Base-by-base conservation (phyloP, 2,888 invertebrate genomes). In the Toxonevra muliebris region DNA sequence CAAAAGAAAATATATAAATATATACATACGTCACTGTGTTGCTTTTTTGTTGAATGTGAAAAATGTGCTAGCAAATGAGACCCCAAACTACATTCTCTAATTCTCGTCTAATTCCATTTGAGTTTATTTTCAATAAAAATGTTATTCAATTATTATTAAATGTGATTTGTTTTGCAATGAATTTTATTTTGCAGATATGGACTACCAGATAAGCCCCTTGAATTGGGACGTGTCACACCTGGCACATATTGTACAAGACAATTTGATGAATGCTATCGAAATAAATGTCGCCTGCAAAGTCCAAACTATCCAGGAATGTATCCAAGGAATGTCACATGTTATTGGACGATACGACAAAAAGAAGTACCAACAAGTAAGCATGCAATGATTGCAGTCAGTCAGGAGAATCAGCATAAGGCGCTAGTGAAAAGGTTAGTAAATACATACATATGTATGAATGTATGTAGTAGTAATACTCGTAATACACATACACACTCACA, bases 291-390 rank as follows among this genome's bases (percentile, higher is more conserved):
- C 62, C 87, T 95, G 73, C 95, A 95, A 86, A 94, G 93, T 74
- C 95, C 96, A 62, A 95, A 95, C 86, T 96, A 94, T 83, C 95
- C 95, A 12, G 95, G 95, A 68, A 93, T 95, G 89, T 85, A 85
- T 80, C 84, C 84, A 71, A 87, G 96, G 73, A 96, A 96, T 86
- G 95, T 96, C 30, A 94, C 95, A 69, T 97, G 97, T 85, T 92
- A 94, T 84, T 94, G 95, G 89, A 93, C 93, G 72, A 87, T 95
- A 73, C 89, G 94, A 50, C 94, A 95, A 85, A 92, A 93, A 83
- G 91, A 91, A 80, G 92, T 94, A 71, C 94, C 95, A 13, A 93
- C 93, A 55, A 95, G 95, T 85, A 95, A 95, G 83, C 94, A 94
- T 85, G 95, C 95, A 48, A 94, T 95, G 93, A 93, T 96, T 76